Evolutionary conservation across 2,113 vertebrate genomes (phyloP).

Genomic region (Sapayoa aenigma): DNA sequence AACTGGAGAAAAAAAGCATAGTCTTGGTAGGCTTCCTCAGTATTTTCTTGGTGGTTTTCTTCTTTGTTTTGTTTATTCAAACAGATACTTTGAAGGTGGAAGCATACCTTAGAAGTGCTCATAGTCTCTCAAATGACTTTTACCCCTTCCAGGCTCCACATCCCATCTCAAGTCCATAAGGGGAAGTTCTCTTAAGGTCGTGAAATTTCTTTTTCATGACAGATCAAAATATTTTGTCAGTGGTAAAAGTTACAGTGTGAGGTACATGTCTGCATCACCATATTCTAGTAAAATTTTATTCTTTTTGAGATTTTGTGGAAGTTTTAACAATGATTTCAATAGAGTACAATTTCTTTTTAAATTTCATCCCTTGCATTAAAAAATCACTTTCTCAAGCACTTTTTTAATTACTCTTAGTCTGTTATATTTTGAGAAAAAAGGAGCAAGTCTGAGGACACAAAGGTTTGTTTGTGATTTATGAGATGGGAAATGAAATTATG

Average conservation of each 20-base stretch:
- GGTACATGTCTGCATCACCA: background rate
- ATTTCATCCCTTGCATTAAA: background rate
- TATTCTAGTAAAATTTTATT: background rate
- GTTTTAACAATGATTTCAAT: background rate
- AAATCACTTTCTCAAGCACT: background rate
- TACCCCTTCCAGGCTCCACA: background rate
- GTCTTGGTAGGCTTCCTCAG: background rate
- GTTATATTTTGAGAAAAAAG: background rate
- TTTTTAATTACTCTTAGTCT: background rate
- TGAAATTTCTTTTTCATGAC: background rate
- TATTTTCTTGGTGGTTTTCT: too few relatives aligned
- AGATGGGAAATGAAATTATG: background rate
- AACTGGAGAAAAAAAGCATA: background rate
- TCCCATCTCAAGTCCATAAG: background rate
- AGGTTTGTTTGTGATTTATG: background rate
- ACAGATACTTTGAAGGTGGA: background rate
- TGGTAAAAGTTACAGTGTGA: background rate
- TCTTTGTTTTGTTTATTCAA: background rate
- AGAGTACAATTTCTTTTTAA: background rate
- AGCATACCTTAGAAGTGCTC: background rate
- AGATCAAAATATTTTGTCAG: background rate
- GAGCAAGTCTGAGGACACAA: background rate
- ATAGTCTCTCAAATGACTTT: background rate
- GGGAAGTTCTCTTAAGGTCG: background rate
- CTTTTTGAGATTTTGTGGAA: background rate